Evolutionary conservation across 2,113 vertebrate genomes (phyloP).

Genomic region (Brachirus orientalis): DNA sequence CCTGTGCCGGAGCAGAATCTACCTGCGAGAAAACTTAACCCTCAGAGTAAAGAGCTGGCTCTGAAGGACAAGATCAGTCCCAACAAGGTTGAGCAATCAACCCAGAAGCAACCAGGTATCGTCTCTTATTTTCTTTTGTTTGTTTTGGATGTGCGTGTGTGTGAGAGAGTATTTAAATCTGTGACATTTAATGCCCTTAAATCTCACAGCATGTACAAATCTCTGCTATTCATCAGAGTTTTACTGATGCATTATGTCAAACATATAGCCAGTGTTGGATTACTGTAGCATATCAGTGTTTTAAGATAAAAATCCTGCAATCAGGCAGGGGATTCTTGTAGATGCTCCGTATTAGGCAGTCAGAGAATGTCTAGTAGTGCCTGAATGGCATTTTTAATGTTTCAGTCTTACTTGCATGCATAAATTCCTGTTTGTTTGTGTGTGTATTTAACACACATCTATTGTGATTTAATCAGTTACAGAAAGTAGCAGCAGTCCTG

Average conservation of each 20-base stretch:
- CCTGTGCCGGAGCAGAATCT: conserved; percentile 60
- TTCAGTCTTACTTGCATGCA: conserved; percentile 18
- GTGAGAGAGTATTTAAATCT: too few relatives aligned
- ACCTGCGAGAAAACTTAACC: conserved; percentile 48
- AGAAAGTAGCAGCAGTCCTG: conserved; percentile 61
- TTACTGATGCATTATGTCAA: conserved; percentile 16
- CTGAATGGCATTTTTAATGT: conserved; percentile 7
- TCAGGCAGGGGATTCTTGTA: neutral
- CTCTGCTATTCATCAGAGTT: conserved; percentile 9
- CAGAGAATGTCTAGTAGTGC: conserved; percentile 23
- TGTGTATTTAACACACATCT: too few relatives aligned
- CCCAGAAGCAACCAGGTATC: conserved; percentile 68
- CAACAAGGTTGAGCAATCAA: conserved; percentile 45
- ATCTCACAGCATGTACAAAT: neutral
- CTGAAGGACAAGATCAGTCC: conserved; percentile 61
- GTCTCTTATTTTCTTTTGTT: conserved; percentile 16
- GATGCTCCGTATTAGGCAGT: conserved; percentile 1
- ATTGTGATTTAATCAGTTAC: conserved; percentile 51
- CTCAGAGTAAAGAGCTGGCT: conserved; percentile 44
- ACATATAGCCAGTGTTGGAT: neutral
- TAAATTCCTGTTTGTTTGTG: conserved; percentile 18
- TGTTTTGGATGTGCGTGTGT: neutral
- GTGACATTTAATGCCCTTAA: conserved; percentile 4
- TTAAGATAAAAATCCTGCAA: conserved; percentile 25
- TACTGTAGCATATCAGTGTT: conserved; percentile 8